Evolutionary conservation across 2,113 vertebrate species (phyloP), one percentile per base, ranked within the genome.

Genomic region (Tupaia tana): DNA sequence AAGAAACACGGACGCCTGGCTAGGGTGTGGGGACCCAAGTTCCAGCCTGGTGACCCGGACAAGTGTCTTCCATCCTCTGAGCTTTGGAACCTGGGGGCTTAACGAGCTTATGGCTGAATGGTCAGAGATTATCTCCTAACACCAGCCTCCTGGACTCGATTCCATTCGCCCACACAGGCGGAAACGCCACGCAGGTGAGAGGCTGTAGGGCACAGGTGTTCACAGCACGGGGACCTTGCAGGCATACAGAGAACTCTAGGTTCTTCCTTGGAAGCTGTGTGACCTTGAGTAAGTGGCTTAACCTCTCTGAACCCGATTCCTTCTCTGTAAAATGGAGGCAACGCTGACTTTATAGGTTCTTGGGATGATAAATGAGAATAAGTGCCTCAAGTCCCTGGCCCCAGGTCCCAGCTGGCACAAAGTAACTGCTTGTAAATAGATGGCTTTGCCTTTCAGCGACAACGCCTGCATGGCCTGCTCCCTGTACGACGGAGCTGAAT

Each of bases 231-330:
- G 52, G 58, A 12, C 66, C 69, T 74, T 24, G 12, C 24, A 20
- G 56, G 31, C 19, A 58, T 14, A 56, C 15, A 85, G 67, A 95
- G 52, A 86, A 14, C 22, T 92, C 31, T 22, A 69, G 7, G 63
- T 15, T 61, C 52, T 56, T 73, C 58, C 71, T 81, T 56, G 52
- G 79, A 92, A 90, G 74, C 59, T 78, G 78, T 73, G 71, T 90
- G 89, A 31, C 43, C 89, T 71, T 79, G 82, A 69, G 79, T 52
- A 86, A 94, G 71, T 58, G 1, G 5, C 75, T 82, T 59, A 93
- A 90, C 58, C 69, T 78, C 89, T 94, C 79, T 58, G 79, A 89
- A 81, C 20, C n/a, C 70, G 70, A 43, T 15, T 85, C 29, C 58
- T 87, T 74, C 20, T 58, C 34, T 31, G 64, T 84, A 64, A 95